Evolutionary conservation across 2,113 vertebrate species (phyloP), one percentile per base, ranked within the genome.

Genomic region (Plotosus lineatus): DNA sequence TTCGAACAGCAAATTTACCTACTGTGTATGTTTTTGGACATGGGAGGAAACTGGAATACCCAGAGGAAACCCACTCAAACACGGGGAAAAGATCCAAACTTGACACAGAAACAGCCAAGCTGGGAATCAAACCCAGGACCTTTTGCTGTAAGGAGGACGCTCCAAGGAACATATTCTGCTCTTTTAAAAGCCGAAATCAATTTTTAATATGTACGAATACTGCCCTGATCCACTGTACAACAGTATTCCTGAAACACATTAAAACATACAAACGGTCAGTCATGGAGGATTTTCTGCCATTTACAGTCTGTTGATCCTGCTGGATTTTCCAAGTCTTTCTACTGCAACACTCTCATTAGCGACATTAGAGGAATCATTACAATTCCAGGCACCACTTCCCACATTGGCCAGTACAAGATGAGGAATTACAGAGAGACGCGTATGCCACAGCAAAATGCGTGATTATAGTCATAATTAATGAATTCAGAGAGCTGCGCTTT

Each of bases 381-480:
- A 21, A 81, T 84, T 84, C 79, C 66, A 46, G 38, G 53, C 65
- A 40, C 19, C 10, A 38, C 50, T 48, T 53, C n/a, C 50, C 65
- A 0, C 72, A 76, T 53, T 3, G 58, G 68, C 40, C 68, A 58
- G 75, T 60, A 68, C 40, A 15, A 76, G 28, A 28, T 6, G 7
- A 58, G 58, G 53, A 56, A 68, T 81, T 78, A 71, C 33, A 73
- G 46, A 73, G 28, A 68, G 2, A n/a, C 48, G 36, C 46, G 15
- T 63, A 33, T 28, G 40, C 68, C 55, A 74, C 65, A 74, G 75
- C 50, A 80, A 79, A 78, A 83, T 44, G 63, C 48, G 50, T 56
- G 74, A 82, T 85, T 80, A 80, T 56, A 38, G 84, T 5, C 38
- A 6, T 56, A 82, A 85, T 82, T 85, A 77, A 85, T 77, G 80